Evolutionary conservation across 2,113 vertebrate genomes (phyloP).

Genomic region (Perognathus longimembris): DNA sequence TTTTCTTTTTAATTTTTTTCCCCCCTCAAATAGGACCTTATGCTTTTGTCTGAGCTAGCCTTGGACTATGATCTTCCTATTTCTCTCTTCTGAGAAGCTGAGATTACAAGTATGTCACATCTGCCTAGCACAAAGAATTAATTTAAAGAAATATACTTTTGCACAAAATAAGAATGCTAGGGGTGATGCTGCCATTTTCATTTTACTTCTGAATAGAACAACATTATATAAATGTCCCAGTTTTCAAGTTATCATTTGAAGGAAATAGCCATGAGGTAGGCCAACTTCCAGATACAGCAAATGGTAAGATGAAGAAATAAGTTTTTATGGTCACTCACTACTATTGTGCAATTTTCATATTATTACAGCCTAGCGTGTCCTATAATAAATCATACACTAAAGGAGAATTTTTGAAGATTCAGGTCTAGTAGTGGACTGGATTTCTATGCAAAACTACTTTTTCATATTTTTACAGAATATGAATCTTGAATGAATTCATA

Average conservation of each 20-base stretch:
- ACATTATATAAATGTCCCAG: not conserved
- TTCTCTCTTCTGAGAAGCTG: no score
- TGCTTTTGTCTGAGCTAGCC: no score
- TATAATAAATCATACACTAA: not conserved
- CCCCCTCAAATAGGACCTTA: no score
- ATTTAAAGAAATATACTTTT: conserved; percentile 24
- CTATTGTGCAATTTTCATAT: not conserved
- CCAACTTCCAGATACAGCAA: not conserved
- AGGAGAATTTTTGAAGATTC: not conserved
- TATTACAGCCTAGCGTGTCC: not conserved
- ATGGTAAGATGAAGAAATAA: not conserved
- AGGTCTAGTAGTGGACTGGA: not conserved
- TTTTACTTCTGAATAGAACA: not conserved
- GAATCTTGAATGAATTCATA: not conserved
- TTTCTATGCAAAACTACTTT: not conserved
- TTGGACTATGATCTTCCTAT: no score
- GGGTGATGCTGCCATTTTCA: not conserved
- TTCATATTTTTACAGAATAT: not conserved
- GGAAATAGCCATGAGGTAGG: not conserved
- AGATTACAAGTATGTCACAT: no score
- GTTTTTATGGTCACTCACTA: not conserved
- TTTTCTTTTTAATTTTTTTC: no score
- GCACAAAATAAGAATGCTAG: not conserved
- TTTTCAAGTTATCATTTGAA: not conserved
- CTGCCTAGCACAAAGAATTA: not conserved